Conservation (phyloP, 1,140 invertebrate genomes). For the Megathymus violae region DNA sequence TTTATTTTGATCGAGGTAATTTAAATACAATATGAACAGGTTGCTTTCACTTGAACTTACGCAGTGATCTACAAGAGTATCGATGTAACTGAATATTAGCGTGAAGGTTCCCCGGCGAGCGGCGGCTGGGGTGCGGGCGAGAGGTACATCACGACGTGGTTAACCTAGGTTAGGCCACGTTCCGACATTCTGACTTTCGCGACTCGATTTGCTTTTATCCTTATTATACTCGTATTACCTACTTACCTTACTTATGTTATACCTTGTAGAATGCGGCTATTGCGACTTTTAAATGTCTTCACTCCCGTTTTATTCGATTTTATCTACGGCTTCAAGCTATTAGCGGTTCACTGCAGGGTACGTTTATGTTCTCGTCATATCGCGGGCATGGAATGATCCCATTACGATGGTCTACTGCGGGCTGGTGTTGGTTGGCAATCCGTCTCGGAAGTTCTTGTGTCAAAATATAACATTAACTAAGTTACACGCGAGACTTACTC, state of each 20-base stretch:
- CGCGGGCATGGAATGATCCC: too few species aligned
- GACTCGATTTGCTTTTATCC: conserved; percentile 40
- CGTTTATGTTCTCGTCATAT: too few species aligned
- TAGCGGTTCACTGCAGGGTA: too few species aligned
- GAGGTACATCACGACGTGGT: conserved; percentile 74
- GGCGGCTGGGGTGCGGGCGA: conserved; percentile 40
- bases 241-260: too few species aligned
- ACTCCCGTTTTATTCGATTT: background rate
- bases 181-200: conserved; percentile 58
- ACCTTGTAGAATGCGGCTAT: conserved; percentile 14
- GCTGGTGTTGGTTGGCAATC: too few species aligned
- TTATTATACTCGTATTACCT: too few species aligned
- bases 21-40: background rate
- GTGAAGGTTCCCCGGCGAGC: conserved; percentile 73
- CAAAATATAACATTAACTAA: too few species aligned
- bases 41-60: conserved; percentile 30
- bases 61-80: conserved; percentile 40
- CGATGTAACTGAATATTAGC: conserved; percentile 64
- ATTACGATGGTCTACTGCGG: too few species aligned
- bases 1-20: background rate
- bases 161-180: conserved; percentile 62
- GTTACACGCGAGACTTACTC: too few species aligned
- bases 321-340: too few species aligned
- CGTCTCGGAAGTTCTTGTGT: too few species aligned
- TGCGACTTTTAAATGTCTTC: background rate